These are phyloP conservation scores for Heptranchias perlo DNA, from an alignment of 2,113 vertebrate species.

Conservation along the genomic window DNA sequence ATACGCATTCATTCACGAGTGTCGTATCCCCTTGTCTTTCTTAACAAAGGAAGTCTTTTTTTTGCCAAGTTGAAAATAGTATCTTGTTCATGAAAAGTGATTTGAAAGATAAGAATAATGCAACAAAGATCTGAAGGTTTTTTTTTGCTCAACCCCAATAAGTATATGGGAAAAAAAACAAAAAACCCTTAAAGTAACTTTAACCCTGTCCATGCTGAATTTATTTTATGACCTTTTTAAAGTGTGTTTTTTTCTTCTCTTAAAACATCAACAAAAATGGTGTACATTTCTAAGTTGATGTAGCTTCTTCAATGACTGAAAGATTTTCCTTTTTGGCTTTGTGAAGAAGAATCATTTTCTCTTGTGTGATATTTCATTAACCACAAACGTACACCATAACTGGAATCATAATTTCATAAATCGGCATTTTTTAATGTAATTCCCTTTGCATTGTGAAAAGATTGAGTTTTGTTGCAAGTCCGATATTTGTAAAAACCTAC, in stretches of 20 bases:
- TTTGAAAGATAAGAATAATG: conserved; percentile 1
- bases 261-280: no score
- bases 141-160: background rate
- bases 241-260: no score
- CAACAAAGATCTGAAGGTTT: conserved; percentile 6
- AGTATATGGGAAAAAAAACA: background rate
- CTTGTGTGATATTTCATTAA: no score
- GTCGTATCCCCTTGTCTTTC: background rate
- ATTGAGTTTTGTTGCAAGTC: background rate
- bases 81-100: background rate
- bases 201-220: background rate
- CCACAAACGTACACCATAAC: no score
- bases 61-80: background rate
- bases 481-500: background rate
- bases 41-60: background rate
- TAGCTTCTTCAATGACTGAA: no score
- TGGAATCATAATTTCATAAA: no score
- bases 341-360: no score
- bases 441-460: background rate
- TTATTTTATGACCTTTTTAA: background rate
- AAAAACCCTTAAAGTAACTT: background rate
- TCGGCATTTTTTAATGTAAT: background rate
- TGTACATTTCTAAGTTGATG: no score
- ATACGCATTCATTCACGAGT: background rate
- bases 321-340: no score